Base-by-base conservation (phyloP, 2,797 vertebrate species). In the Anisognathus igniventris region DNA sequence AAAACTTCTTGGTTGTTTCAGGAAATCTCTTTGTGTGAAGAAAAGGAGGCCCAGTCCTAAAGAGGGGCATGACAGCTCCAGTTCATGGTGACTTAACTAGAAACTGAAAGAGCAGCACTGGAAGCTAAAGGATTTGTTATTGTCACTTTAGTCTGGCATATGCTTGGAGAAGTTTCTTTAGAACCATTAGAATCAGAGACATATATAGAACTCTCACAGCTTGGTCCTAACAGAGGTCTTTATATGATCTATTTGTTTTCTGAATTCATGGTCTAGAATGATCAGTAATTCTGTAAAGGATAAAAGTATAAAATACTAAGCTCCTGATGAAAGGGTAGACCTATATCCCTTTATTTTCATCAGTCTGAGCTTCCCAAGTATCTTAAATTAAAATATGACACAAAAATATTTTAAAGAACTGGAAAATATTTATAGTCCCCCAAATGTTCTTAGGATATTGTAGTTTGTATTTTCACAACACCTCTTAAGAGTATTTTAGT, bases 1-100 rank as follows among this genome's bases (percentile, higher is more conserved):
- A 65, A 73, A 78, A 62, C 22, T 68, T 48, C 40, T 79, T 77
- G 45, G 31, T 45, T 61, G 23, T 74, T 92, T 77, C 65, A 91
- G 82, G 28, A 68, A 61, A 77, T 58, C n/a, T 62, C 35, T 54
- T 44, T 64, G 35, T 33, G 15, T 47, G 65, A 73, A 60, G 53
- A 33, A 89, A 73, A 71, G n/a, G 57, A 9, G 50, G 6, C 27
- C 17, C 20, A 22, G 39, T 57, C 37, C 30, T 76, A 42, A 45
- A 50, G 57, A 67, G 30, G 22, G 24, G 13, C 27, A 16, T 1
- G 1, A 42, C 48, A 79, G 60, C 84, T 91, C 33, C 30, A 51
- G 9, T n/a, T 91, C n/a, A 45, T 42, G 9, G 37, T 57, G 64
- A 76, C 33, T 65, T 89, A 44, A 33, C 13, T 12, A 76, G 60